These are phyloP conservation scores for Euwallacea fornicatus DNA, from an alignment of 1,140 invertebrate species.

Conservation along the genomic window DNA sequence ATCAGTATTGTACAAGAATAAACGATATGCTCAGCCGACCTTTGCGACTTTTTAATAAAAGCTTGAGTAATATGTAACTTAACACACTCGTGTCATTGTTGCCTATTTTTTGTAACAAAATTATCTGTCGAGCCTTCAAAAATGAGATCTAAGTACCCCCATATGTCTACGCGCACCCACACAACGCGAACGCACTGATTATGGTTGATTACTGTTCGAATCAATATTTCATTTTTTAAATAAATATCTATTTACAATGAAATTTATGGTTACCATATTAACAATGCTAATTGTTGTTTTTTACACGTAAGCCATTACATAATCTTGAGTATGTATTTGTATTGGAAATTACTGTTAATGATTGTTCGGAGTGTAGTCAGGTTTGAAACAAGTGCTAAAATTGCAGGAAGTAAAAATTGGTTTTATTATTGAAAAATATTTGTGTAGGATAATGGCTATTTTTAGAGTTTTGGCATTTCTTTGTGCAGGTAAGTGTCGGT, in stretches of 20 bases:
- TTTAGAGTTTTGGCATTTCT: too few species aligned
- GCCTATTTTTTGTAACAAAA: conserved; percentile 5
- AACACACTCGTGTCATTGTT: conserved; percentile 11
- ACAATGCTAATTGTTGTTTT: conserved; percentile 5
- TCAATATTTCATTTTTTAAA: neutral
- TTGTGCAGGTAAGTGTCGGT: too few species aligned
- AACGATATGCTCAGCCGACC: conserved; percentile 26
- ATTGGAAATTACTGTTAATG: neutral
- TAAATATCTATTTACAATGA: neutral
- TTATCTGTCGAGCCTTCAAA: conserved; percentile 6
- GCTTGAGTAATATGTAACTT: conserved; percentile 3
- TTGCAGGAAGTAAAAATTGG: conserved; percentile 2
- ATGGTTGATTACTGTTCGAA: neutral
- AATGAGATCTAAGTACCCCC: conserved; percentile 1
- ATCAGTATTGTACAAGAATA: conserved; percentile 19
- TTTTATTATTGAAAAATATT: neutral
- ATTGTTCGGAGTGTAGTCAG: neutral
- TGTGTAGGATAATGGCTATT: neutral
- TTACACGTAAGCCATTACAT: conserved; percentile 2
- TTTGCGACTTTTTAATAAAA: conserved; percentile 25
- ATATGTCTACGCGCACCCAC: conserved; percentile 9
- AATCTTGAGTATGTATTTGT: neutral
- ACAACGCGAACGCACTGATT: neutral
- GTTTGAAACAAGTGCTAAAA: neutral
- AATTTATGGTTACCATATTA: conserved; percentile 1